Base-by-base conservation (phyloP, 2,888 invertebrate species). In the Latheticus oryzae region DNA sequence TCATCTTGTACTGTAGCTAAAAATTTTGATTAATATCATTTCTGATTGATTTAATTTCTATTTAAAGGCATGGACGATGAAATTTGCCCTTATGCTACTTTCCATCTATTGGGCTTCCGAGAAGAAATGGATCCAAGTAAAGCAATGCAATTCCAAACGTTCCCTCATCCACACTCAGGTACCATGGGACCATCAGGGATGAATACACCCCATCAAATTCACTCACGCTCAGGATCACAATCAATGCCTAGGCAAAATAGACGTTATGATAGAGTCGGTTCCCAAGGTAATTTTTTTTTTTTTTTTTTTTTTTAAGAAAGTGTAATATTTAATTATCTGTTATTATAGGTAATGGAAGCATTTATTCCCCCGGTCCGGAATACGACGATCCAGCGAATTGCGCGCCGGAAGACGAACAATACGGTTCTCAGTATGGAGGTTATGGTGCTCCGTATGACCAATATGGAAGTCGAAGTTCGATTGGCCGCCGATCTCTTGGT, bases 61-160 rank as follows among this genome's bases (percentile, higher is more conserved):
- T 21, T 21, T 21, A 7, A 84, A 91, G 93, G 93, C 78, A 93
- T 94, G 89, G 94, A 96, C 78, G 95, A 95, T 76, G 95, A 96
- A 80, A 95, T 96, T 78, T 95, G 95, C 81, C 96, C 96, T 30
- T 96, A 96, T 81, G 96, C 96, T 4, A 96, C 96, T 28, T 96
- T 96, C 90, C 95, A 96, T 79, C 84, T 95, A 73, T 86, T 95
- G 54, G 95, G 94, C 68, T 95, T 95, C 89, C 91, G 95, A 71
- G 94, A 95, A 78, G 94, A 95, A 84, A 94, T 95, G 93, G 94
- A 95, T 79, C 94, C 93, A 35, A 89, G 84, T 78, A 94, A 93
- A 82, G 92, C 92, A 24, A 85, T 93, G 88, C 84, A 93, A 81
- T 93, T 93, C 88, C 85, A 93, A 81, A 91, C 93, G 67, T 90